Base-by-base conservation (phyloP, 2,797 vertebrate species). In the Sternotherus odoratus region DNA sequence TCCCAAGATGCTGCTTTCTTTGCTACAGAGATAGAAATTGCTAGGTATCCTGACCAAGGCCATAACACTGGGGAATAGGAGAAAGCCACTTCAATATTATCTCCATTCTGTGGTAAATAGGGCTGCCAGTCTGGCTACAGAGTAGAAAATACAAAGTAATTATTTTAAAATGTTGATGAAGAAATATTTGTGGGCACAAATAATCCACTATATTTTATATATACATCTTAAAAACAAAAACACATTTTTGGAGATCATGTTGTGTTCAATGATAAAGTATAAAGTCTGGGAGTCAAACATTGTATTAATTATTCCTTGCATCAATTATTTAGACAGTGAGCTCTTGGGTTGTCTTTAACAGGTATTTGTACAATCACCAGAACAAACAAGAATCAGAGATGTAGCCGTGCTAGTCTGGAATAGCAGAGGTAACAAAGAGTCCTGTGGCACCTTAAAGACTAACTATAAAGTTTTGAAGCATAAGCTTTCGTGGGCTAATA, bases 1-100 rank as follows among this genome's bases (percentile, higher is more conserved):
- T 99, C 99, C 99, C 99, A 99, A 4, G 99, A 99, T 5, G 99
- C 98, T 0, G 99, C 99, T 96, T 99, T 99, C 98, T 99, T 99
- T 92, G 99, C 99, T 79, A 99, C 99, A 11, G 99, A 99, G 96
- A 99, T 99, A 85, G 99, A 99, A 96, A 99, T 98, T 1, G 99
- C 99, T 51, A 99, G 98, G 96, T 99, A 99, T 13, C 99, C 99
- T 0, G 99, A 99, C 99, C 99, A 99, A 15, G 99, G 99, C 99
- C 99, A 99, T 53, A 99, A 96, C 82, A 99, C 99, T 0, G 99
- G 98, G 0, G 99, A 99, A 86, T 99, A 99, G 12, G 99, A 99
- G 82, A 99, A 98, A 2, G 99, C 99, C 74, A 99, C 99, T 13
- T 99, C 99, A 0, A 99, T 99, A 97, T 99, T 98, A 97, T 99